Evolutionary conservation across 1,140 invertebrate species (phyloP).

Genomic region (Sarcophaga bullata): DNA sequence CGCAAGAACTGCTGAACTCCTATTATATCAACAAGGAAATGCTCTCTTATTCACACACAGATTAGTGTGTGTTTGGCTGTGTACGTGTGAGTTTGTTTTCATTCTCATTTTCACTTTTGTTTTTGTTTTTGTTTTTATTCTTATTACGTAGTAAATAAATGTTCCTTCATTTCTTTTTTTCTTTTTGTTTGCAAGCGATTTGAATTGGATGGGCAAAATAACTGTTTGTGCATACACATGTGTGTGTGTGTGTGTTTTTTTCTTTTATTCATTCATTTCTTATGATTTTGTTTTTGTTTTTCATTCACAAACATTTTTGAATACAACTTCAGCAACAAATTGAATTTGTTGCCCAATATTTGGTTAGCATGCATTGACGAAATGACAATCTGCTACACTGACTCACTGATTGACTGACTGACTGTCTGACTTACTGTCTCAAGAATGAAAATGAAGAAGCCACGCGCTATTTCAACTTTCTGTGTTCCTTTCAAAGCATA

Average conservation of each 20-base stretch:
- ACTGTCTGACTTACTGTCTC: background rate
- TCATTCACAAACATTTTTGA: slow-evolving; percentile 10
- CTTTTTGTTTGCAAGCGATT: background rate
- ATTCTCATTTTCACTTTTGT: background rate
- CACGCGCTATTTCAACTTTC: background rate
- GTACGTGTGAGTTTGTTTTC: background rate
- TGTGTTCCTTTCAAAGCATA: background rate
- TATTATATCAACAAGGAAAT: background rate
- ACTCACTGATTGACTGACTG: background rate
- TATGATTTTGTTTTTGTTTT: background rate
- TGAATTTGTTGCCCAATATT: background rate
- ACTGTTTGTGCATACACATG: background rate
- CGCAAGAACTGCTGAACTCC: background rate
- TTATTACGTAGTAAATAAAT: background rate
- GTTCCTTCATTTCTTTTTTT: background rate
- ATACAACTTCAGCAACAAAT: background rate
- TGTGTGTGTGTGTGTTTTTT: background rate
- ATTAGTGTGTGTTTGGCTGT: background rate
- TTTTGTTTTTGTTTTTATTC: background rate
- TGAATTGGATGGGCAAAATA: background rate
- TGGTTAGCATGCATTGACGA: background rate
- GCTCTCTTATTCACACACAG: background rate
- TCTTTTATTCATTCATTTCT: background rate
- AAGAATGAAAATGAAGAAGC: background rate
- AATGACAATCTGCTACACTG: background rate